These are phyloP conservation scores for Notothenia coriiceps DNA, from an alignment of 2,113 vertebrate genomes.

Conservation along the genomic window DNA sequence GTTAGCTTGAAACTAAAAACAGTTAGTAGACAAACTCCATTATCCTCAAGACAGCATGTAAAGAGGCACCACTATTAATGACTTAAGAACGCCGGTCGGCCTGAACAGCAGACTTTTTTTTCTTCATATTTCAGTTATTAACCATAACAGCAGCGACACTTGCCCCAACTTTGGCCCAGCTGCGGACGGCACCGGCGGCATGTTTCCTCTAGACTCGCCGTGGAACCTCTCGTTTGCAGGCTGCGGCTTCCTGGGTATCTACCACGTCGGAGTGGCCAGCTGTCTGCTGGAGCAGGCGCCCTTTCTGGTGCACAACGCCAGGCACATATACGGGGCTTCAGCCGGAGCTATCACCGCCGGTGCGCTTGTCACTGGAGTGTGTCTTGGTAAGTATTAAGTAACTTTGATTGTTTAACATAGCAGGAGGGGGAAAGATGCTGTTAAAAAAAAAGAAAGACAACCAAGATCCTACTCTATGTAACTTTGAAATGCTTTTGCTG, in stretches of 20 bases:
- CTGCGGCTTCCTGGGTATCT: constrained; percentile 96
- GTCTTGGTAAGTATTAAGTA: constrained; percentile 86
- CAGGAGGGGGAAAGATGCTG: neutral
- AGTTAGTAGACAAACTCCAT: neutral
- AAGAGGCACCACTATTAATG: neutral
- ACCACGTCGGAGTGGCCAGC: constrained; percentile 96
- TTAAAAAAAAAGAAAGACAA: neutral
- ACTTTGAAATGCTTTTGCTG: neutral
- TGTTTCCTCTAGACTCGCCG: constrained; percentile 91
- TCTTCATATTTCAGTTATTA: neutral
- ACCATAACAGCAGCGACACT: constrained; percentile 2
- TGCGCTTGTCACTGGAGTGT: constrained; percentile 90
- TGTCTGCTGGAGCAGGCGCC: constrained; percentile 93
- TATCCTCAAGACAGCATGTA: neutral
- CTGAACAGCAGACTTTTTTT: neutral
- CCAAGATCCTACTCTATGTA: no score
- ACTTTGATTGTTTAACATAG: neutral
- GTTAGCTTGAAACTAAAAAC: constrained; percentile 1
- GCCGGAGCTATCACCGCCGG: constrained; percentile 95
- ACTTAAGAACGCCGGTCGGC: neutral
- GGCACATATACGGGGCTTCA: constrained; percentile 94
- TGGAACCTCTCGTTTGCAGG: constrained; percentile 99
- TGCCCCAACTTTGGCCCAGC: neutral
- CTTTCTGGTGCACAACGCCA: constrained; percentile 92
- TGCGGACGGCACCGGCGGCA: constrained; percentile 70